phyloP scores from a whole-genome alignment of 2,113 vertebrate genomes.

The Calcarius ornatus region DNA sequence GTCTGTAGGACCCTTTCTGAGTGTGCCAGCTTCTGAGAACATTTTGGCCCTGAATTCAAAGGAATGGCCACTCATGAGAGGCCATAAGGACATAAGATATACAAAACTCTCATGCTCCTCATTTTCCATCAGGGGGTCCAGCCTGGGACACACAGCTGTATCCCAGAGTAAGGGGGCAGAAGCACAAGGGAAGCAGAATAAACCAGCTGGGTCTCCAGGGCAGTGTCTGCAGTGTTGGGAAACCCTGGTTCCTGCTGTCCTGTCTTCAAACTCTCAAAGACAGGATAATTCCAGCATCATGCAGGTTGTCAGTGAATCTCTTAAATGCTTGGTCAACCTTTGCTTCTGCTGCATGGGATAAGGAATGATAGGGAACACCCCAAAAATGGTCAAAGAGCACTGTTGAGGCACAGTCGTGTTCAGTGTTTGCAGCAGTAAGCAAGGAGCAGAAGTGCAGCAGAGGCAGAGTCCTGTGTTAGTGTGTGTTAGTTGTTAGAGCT shows the following conservation, averaged over 20 bases:
- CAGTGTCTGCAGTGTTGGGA: not conserved
- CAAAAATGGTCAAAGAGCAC: not conserved
- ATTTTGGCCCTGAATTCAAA: not conserved
- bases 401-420: not conserved
- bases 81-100: not conserved
- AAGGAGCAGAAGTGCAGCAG: not conserved
- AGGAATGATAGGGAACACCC: not conserved
- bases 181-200: not conserved
- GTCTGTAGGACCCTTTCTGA: not conserved
- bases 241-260: not conserved
- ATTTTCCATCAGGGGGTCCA: not conserved
- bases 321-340: not conserved
- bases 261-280: not conserved
- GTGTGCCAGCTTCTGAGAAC: not conserved
- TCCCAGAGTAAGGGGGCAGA: not conserved
- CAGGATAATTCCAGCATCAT: accelerated
- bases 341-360: not conserved
- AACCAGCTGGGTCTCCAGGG: not conserved
- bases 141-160: not conserved
- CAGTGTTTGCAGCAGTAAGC: not conserved
- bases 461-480: accelerated
- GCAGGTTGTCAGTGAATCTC: not conserved
- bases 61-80: not conserved
- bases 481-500: not conserved
- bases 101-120: not conserved